Percentiles rank a stretch among this genome's conserved stretches.
Conservation (phyloP, 2,797 vertebrate species). For the Dermochelys coriacea region DNA sequence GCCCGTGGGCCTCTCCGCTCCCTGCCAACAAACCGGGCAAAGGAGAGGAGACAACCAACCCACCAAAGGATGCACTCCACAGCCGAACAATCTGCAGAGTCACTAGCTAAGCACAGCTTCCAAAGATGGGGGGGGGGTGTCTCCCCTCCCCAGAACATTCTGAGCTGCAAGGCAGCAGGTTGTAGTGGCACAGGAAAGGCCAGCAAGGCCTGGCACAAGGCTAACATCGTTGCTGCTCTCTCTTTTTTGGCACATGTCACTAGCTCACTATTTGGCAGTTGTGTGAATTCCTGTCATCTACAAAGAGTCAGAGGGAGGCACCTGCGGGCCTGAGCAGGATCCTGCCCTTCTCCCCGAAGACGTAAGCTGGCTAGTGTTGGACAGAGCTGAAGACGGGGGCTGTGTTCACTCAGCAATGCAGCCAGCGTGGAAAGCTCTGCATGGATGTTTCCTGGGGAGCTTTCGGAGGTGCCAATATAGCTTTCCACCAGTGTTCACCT, state of each 20-base stretch:
- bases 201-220: not conserved
- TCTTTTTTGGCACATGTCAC: constrained; percentile 25
- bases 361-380: rapidly evolving
- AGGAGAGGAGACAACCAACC: constrained; percentile 3
- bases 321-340: not conserved
- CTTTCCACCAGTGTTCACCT: not conserved
- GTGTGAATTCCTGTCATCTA: not conserved
- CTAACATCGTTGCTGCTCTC: not conserved
- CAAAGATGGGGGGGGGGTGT: not conserved
- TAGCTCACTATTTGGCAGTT: constrained; percentile 49
- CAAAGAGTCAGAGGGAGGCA: not conserved
- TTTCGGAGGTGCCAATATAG: not conserved
- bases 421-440: not conserved
- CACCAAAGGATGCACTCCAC: constrained; percentile 66
- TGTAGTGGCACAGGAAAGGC: not conserved
- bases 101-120: not conserved
- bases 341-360: not conserved
- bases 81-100: constrained; percentile 64
- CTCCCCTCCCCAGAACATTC: not conserved
- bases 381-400: not conserved
- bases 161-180: constrained; percentile 20
- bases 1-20: constrained; percentile 37
- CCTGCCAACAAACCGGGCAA: constrained; percentile 49
- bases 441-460: constrained; percentile 31
- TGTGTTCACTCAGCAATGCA: not conserved